Percentiles rank a stretch among this genome's conserved stretches.
Conservation (phyloP, 2,797 vertebrate genomes). For the Acrocephalus scirpaceus region DNA sequence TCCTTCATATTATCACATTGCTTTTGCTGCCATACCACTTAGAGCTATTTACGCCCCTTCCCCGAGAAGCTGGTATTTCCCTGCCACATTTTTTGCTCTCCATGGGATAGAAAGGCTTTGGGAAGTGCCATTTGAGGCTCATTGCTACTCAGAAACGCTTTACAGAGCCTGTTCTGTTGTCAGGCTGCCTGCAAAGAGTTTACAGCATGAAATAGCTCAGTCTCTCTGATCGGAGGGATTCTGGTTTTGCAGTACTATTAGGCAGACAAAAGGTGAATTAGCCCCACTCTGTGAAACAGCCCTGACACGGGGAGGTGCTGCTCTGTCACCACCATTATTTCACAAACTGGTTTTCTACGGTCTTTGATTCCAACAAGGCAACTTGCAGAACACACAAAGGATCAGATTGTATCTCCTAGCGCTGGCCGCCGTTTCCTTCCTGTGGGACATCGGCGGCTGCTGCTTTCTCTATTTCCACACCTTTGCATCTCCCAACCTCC, state of each 20-base stretch:
- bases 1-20: conserved; percentile 21
- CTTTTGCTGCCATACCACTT: conserved; percentile 44
- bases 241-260: not conserved
- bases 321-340: conserved; percentile 42
- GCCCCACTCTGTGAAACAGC: conserved; percentile 49
- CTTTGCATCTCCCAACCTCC: conserved; percentile 41
- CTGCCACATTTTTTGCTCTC: not conserved
- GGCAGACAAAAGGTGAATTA: conserved; percentile 60
- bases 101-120: not conserved
- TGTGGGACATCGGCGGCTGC: conserved; percentile 5
- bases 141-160: not conserved
- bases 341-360: conserved; percentile 45
- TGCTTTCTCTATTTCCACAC: conserved; percentile 54
- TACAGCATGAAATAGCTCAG: not conserved
- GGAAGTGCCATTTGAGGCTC: not conserved
- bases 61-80: not conserved
- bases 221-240: not conserved
- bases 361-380: conserved; percentile 55
- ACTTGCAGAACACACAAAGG: conserved; percentile 33
- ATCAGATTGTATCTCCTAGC: conserved; percentile 26
- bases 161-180: not conserved
- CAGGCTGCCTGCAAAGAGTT: conserved; percentile 7
- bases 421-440: not conserved
- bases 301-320: conserved; percentile 44
- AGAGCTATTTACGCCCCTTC: conserved; percentile 32